These are phyloP conservation scores for Benthochromis sp. DNA, from an alignment of 2,113 vertebrate genomes.

Conservation along the genomic window DNA sequence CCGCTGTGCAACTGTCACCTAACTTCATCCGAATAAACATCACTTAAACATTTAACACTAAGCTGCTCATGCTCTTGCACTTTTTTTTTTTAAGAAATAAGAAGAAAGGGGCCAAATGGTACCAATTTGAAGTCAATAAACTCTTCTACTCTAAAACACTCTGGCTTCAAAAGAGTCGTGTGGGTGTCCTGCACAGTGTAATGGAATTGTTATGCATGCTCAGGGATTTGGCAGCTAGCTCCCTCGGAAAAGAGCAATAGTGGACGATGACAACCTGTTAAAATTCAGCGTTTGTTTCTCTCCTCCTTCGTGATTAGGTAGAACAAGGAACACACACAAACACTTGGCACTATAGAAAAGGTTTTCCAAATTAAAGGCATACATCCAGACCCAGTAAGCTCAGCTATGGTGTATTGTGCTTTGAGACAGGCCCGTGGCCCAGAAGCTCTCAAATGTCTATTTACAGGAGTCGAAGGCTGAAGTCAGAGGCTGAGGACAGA, in stretches of 20 bases:
- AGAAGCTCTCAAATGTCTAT: not conserved
- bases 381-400: not conserved
- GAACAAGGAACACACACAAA: not conserved
- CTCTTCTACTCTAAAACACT: slow-evolving; percentile 45
- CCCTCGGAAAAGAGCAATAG: slow-evolving; percentile 41
- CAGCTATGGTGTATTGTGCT: not conserved
- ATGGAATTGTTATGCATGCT: slow-evolving; percentile 64
- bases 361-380: not conserved
- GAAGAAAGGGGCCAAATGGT: slow-evolving; percentile 59
- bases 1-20: not conserved
- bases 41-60: not conserved
- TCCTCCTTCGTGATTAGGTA: not conserved
- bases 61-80: not conserved
- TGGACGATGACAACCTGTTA: slow-evolving; percentile 60
- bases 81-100: not conserved
- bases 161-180: slow-evolving; percentile 63
- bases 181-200: slow-evolving; percentile 60
- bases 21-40: slow-evolving; percentile 5
- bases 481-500: not conserved
- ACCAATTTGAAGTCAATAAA: slow-evolving; percentile 76
- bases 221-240: slow-evolving; percentile 45
- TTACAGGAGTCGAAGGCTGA: not conserved
- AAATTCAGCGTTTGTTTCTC: slow-evolving; percentile 22
- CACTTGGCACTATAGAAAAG: not conserved
- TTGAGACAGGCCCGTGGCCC: not conserved